Percentiles rank a stretch among this genome's conserved stretches.
Evolutionary conservation across 2,888 invertebrate genomes (phyloP).

Genomic region (Tiphia femorata): DNA sequence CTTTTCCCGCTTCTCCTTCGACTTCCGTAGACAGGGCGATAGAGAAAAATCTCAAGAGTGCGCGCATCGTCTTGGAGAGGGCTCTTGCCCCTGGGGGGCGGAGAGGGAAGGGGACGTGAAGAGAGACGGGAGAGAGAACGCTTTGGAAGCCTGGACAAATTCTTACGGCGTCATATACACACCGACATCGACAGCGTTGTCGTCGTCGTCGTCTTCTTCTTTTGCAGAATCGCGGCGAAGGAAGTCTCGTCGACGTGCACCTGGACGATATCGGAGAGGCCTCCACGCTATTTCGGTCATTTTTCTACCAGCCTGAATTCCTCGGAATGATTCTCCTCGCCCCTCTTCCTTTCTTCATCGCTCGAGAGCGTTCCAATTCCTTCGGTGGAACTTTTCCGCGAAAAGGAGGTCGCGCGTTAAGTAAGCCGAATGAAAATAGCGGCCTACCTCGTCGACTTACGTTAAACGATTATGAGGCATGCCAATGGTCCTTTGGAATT

Average conservation of each 20-base stretch:
- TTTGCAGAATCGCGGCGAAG: too few species aligned
- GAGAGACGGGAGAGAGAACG: constrained; percentile 24
- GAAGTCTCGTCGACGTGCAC: constrained; percentile 24
- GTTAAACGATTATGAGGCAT: too few species aligned
- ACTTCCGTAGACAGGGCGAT: constrained; percentile 17
- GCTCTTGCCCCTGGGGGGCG: constrained; percentile 40
- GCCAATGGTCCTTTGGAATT: too few species aligned
- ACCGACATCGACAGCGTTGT: constrained; percentile 10
- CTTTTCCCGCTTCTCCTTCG: neutral
- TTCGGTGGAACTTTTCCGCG: neutral
- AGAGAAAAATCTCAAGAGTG: constrained; percentile 55
- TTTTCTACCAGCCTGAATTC: constrained; percentile 22
- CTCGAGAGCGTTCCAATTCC: too few species aligned
- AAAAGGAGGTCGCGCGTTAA: constrained; percentile 1
- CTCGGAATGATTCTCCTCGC: neutral
- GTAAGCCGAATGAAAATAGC: neutral
- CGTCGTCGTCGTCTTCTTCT: too few species aligned
- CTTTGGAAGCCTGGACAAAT: constrained; percentile 40
- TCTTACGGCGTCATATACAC: constrained; percentile 32
- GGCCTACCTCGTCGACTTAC: too few species aligned
- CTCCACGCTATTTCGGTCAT: constrained; percentile 27
- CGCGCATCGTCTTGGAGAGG: constrained; percentile 46
- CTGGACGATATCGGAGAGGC: constrained; percentile 23
- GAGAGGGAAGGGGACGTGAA: constrained; percentile 24
- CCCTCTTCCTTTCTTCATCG: too few species aligned